phyloP scores from a whole-genome alignment of 37 sponge, comb jelly and placozoan species.

The Amphimedon queenslandica region DNA sequence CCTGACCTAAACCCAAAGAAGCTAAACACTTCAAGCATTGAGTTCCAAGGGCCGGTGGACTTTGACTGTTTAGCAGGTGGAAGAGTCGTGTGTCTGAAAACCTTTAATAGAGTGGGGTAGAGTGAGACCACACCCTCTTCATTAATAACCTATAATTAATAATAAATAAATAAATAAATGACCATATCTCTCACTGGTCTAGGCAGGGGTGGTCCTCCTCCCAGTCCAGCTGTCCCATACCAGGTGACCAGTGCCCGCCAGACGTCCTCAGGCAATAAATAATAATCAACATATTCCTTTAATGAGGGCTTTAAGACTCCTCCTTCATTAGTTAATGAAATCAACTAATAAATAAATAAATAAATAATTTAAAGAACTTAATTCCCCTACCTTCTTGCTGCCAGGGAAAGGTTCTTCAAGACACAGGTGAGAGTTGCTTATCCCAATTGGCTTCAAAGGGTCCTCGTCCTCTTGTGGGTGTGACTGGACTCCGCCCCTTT shows the following conservation, averaged over 20 bases:
- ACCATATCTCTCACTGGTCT: constrained; percentile 43
- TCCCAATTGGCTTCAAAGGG: constrained; percentile 21
- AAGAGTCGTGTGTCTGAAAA: constrained; percentile 76
- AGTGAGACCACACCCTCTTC: constrained; percentile 50
- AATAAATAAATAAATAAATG: neutral
- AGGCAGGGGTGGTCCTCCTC: constrained; percentile 56
- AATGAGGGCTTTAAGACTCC: constrained; percentile 33
- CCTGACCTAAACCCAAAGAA: neutral
- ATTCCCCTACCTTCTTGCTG: neutral
- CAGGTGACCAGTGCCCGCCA: constrained; percentile 84
- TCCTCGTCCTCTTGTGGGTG: neutral
- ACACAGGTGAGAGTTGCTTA: constrained; percentile 35
- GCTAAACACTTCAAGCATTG: constrained; percentile 30
- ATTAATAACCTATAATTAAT: neutral
- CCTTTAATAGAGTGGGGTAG: constrained; percentile 59
- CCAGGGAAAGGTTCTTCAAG: neutral
- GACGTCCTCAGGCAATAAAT: constrained; percentile 79
- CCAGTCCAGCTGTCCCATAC: constrained; percentile 58
- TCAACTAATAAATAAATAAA: neutral
- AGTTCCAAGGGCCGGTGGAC: constrained; percentile 19
- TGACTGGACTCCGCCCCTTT: neutral
- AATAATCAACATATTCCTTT: constrained; percentile 52
- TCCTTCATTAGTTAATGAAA: constrained; percentile 49
- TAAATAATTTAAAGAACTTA: too few relatives aligned
- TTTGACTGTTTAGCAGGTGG: constrained; percentile 41